phyloP scores from a whole-genome alignment of 2,113 vertebrate species.

The Setophaga coronata region DNA sequence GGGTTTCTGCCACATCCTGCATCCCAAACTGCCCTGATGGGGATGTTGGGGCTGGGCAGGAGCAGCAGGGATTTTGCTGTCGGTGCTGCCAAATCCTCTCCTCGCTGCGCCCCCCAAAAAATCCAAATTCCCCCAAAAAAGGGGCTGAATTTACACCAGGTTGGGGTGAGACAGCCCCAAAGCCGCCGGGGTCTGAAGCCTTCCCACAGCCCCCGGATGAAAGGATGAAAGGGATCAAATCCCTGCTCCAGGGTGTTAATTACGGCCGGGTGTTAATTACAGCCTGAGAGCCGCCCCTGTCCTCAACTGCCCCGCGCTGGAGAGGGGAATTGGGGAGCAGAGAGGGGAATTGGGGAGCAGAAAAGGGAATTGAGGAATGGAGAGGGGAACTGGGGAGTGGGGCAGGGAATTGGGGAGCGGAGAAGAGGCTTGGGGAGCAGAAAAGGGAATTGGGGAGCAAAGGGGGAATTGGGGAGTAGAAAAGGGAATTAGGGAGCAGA shows the following conservation, averaged over 20 bases:
- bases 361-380: rapidly evolving
- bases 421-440: rapidly evolving
- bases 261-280: no score
- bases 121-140: no score
- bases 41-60: not conserved
- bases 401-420: rapidly evolving
- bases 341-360: no score
- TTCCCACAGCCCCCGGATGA: not conserved
- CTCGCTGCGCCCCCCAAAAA: not conserved
- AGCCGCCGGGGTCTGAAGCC: not conserved
- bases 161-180: not conserved
- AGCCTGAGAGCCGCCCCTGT: not conserved
- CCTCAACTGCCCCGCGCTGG: not conserved
- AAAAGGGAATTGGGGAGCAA: no score
- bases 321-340: no score
- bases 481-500: rapidly evolving
- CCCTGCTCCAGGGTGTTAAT: not conserved
- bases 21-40: rapidly evolving
- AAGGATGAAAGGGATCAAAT: not conserved
- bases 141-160: no score
- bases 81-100: not conserved
- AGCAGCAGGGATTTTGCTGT: not conserved
- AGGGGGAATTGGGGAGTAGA: rapidly evolving
- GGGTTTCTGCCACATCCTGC: not conserved
- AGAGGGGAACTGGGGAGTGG: no score